phyloP scores from a whole-genome alignment of 2,797 vertebrate species.

The Alca torda region DNA sequence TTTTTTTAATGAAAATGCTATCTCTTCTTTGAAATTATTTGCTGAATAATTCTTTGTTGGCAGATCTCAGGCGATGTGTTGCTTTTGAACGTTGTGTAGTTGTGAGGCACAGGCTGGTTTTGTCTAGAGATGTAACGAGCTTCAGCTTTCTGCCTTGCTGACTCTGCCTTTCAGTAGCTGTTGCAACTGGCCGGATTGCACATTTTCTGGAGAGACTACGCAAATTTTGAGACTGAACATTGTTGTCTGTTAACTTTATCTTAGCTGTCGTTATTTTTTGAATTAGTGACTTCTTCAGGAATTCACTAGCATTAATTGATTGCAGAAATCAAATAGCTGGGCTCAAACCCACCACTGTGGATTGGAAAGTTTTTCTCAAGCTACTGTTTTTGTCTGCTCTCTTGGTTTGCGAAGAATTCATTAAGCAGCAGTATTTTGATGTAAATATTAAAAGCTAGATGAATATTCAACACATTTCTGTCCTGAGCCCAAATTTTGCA shows the following conservation, averaged over 20 bases:
- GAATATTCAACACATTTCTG: neutral
- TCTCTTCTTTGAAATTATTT: constrained; percentile 22
- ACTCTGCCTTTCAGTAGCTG: neutral
- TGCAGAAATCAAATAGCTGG: constrained; percentile 34
- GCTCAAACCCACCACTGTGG: neutral
- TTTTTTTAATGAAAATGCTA: neutral
- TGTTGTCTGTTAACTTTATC: constrained; percentile 14
- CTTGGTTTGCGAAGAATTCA: neutral
- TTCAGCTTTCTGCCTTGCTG: constrained; percentile 32
- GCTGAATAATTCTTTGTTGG: constrained; percentile 32
- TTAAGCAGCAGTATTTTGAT: neutral
- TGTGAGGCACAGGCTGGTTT: neutral
- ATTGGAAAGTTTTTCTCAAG: constrained; percentile 12
- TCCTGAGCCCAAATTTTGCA: neutral
- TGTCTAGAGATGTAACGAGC: neutral
- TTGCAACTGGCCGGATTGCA: neutral
- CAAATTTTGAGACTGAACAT: neutral
- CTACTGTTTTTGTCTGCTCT: constrained; percentile 7
- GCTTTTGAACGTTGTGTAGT: neutral
- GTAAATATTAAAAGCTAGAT: neutral
- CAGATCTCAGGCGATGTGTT: neutral
- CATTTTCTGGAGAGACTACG: neutral
- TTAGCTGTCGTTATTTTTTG: neutral
- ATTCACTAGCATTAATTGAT: constrained; percentile 12
- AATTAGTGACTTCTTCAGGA: constrained; percentile 47